Percentiles rank a stretch among this genome's conserved stretches.
phyloP scores from a whole-genome alignment of 2,113 vertebrate genomes.

The Vulpes ferrilata region DNA sequence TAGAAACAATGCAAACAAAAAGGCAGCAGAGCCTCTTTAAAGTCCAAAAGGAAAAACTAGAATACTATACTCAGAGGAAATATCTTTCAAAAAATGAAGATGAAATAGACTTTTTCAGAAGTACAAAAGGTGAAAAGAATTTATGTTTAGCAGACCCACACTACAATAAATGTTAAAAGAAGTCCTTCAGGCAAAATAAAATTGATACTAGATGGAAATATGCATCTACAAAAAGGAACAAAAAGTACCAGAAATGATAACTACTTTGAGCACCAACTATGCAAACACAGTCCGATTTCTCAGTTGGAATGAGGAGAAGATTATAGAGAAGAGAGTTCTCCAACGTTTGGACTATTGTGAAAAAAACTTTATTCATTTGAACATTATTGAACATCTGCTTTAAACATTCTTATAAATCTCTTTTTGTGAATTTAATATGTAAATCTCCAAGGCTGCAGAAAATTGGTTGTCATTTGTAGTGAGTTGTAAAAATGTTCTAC shows the following conservation, averaged over 20 bases:
- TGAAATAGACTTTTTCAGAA: neutral
- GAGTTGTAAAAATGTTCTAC: neutral
- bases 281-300: neutral
- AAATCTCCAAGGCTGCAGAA: neutral
- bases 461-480: neutral
- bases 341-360: neutral
- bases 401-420: neutral
- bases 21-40: neutral
- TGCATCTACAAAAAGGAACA: neutral
- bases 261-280: neutral
- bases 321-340: neutral
- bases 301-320: neutral
- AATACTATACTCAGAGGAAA: neutral
- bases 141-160: neutral
- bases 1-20: neutral
- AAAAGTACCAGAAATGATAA: neutral
- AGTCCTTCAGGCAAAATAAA: constrained; percentile 22
- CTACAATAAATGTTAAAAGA: constrained; percentile 27
- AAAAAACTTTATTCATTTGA: neutral
- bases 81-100: neutral
- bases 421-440: neutral
- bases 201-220: constrained; percentile 1
- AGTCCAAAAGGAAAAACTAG: neutral
- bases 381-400: neutral
- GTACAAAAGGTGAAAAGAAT: constrained; percentile 15